Evolutionary conservation across 2,797 vertebrate genomes (phyloP), one percentile per base, ranked within the genome.

Genomic region (Danio albolineatus): DNA sequence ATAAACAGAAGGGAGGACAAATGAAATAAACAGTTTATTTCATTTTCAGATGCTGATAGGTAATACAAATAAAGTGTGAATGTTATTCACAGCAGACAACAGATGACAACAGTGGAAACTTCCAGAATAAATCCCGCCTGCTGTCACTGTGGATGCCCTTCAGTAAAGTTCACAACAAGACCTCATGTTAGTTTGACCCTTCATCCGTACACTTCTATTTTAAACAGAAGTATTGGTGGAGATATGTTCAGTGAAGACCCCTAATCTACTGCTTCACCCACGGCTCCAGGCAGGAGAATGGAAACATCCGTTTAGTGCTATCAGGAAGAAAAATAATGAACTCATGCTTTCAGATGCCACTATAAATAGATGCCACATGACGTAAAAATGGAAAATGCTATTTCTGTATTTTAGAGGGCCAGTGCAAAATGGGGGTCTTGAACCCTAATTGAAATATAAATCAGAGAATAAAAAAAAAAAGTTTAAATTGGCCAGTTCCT

Each of bases 261-360:
- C 7, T 86, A 80, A 87, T 87, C 86, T 76, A 16, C 56, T 19
- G 81, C 76, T 82, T 82, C 82, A 62, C 79, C 83, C 84, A 77
- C 48, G 36, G 77, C 60, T 70, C 54, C 53, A 13, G 44, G 67
- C 73, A 79, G 56, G 14, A 76, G 60, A 83, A 82, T 82, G 79
- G 77, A 84, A 84, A 86, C 71, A 60, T 60, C 82, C 79, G 72
- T 79, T 82, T 82, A 82, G 51, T 51, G 53, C 53, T 84, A 83
- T 85, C 78, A 83, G 51, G 17, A 73, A 12, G 56, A 73, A 46
- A 59, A 73, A 73, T 73, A 60, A 75, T 73, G 73, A 59, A 69
- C 62, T 71, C 51, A 51, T 73, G 6, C 76, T 78, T 82, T 82
- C 16, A 74, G 51, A 13, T n/a, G 14, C 10, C 62, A 73, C 60